These are phyloP conservation scores for Corydoras sp. DNA, from an alignment of 2,113 vertebrate species.

Conservation along the genomic window DNA sequence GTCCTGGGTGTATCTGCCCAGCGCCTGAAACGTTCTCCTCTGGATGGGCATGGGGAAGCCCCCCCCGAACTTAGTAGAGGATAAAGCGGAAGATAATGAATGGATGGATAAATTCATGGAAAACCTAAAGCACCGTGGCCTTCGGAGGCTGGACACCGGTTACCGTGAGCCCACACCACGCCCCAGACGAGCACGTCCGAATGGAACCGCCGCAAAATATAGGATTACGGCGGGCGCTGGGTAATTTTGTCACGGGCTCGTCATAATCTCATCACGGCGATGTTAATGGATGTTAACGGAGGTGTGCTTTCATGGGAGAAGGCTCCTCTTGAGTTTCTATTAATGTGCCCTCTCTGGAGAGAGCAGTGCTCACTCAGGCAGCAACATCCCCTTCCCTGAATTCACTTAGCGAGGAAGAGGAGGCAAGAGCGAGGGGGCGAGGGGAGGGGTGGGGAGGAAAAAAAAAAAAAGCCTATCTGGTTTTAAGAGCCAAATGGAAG, in stretches of 20 bases:
- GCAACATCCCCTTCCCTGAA: constrained; percentile 44
- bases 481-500: constrained; percentile 48
- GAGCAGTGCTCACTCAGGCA: constrained; percentile 36
- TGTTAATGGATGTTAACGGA: constrained; percentile 63
- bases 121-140: not conserved
- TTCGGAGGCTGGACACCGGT: not conserved
- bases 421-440: constrained; percentile 15
- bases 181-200: constrained; percentile 8
- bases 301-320: constrained; percentile 61
- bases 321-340: constrained; percentile 61
- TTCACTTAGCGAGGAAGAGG: constrained; percentile 49
- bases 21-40: too few species aligned
- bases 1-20: too few species aligned
- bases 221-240: constrained; percentile 46
- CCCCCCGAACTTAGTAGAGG: too few species aligned
- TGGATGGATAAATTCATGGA: not conserved
- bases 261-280: constrained; percentile 51
- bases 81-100: too few species aligned
- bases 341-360: constrained; percentile 62
- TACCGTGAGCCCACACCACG: not conserved
- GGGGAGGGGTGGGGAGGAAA: not conserved
- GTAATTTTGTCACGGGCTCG: constrained; percentile 34
- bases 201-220: constrained; percentile 31
- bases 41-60: too few species aligned
- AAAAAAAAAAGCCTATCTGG: constrained; percentile 24